Evolutionary conservation across 2,113 vertebrate species (phyloP).

Genomic region (Entosphenus tridentatus): DNA sequence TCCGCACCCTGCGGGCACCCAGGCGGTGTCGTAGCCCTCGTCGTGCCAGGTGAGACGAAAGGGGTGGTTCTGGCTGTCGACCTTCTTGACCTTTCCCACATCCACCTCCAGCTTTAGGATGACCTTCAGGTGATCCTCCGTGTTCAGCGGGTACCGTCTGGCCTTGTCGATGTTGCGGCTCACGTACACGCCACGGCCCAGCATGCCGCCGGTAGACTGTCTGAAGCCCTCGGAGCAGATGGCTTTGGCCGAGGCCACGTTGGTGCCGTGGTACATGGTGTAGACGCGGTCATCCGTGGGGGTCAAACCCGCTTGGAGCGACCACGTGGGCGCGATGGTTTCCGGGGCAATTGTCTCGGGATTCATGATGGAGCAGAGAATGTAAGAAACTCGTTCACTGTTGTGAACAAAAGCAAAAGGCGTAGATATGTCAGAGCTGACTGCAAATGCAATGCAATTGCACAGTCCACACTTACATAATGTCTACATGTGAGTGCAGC

Average conservation of each 20-base stretch:
- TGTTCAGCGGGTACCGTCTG: constrained; percentile 14
- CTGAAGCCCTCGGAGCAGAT: constrained; percentile 14
- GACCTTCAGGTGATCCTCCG: constrained; percentile 11
- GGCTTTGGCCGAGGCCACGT: constrained; percentile 8
- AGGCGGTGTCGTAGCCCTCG: constrained; percentile 15
- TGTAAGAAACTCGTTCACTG: too few relatives aligned
- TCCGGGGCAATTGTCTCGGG: too few relatives aligned
- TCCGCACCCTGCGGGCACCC: constrained; percentile 16
- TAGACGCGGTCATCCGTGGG: too few relatives aligned
- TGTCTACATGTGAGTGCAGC: too few relatives aligned
- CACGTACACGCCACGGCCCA: constrained; percentile 16
- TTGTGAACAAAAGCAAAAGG: too few relatives aligned
- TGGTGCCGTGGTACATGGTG: too few relatives aligned
- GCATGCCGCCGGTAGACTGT: constrained; percentile 13
- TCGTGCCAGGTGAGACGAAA: constrained; percentile 15
- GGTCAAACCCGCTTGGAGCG: too few relatives aligned
- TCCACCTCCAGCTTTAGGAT: constrained; percentile 16
- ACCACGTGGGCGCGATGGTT: too few relatives aligned
- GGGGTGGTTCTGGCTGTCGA: constrained; percentile 14
- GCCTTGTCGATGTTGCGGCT: constrained; percentile 18
- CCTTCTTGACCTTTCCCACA: constrained; percentile 17
- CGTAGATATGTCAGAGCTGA: too few relatives aligned
- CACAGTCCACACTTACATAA: too few relatives aligned
- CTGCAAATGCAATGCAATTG: too few relatives aligned
- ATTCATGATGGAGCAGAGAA: too few relatives aligned